Evolutionary conservation across 2,797 vertebrate genomes (phyloP).

Genomic region (Sebastes elongatus): DNA sequence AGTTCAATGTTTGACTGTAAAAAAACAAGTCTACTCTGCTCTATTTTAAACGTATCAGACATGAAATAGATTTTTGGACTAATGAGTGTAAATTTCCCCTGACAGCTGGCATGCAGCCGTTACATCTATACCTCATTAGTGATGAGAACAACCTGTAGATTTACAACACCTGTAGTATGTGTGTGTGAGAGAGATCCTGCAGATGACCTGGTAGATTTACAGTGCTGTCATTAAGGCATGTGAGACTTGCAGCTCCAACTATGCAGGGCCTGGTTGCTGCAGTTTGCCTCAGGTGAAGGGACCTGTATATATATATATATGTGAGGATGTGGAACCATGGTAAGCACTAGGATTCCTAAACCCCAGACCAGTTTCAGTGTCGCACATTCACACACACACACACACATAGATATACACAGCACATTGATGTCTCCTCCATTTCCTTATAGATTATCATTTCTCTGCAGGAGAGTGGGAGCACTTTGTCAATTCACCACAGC

Average conservation of each 20-base stretch:
- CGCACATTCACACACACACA: constrained; percentile 4
- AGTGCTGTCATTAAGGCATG: constrained; percentile 49
- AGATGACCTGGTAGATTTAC: constrained; percentile 56
- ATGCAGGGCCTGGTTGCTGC: constrained; percentile 10
- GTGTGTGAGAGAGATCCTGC: constrained; percentile 23
- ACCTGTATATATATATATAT: neutral
- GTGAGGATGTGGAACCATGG: neutral
- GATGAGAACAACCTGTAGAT: constrained; percentile 19
- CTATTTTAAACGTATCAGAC: neutral
- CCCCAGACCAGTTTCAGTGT: neutral
- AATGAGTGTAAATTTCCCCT: neutral
- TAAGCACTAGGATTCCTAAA: neutral
- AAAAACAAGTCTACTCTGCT: neutral
- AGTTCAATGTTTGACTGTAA: neutral
- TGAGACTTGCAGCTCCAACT: neutral
- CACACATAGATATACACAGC: neutral
- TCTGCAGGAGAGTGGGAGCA: constrained; percentile 50
- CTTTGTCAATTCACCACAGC: constrained; percentile 57
- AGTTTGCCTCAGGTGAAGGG: constrained; percentile 35
- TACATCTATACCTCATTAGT: neutral
- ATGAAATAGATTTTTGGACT: neutral
- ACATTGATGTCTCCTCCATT: constrained; percentile 37
- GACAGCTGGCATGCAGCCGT: neutral
- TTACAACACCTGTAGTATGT: constrained; percentile 4
- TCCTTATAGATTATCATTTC: constrained; percentile 48